Percentiles rank a stretch among this genome's conserved stretches.
Evolutionary conservation across 2,888 invertebrate genomes (phyloP).

Genomic region (Lasioglossum calceatum): DNA sequence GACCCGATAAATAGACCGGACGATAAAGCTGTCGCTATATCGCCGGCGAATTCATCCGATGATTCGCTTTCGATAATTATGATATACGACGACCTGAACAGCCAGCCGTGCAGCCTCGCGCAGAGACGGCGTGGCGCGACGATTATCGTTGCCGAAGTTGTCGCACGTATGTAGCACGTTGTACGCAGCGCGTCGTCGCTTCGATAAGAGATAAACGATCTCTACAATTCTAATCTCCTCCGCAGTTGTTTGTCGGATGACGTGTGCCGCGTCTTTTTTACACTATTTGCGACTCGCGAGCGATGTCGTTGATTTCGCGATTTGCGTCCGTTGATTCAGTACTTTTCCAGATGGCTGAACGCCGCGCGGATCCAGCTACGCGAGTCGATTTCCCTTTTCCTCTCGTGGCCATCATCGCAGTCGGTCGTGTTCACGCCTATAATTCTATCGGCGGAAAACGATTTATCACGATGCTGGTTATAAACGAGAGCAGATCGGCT

Average conservation of each 20-base stretch:
- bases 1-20: conserved; percentile 50
- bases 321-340: not conserved
- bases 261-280: not conserved
- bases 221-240: not conserved
- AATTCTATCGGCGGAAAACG: conserved; percentile 7
- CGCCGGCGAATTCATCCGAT: conserved; percentile 37
- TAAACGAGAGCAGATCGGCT: conserved; percentile 39
- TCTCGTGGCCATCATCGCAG: not conserved
- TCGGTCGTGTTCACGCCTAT: not conserved
- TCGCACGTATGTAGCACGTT: not conserved
- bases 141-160: not conserved
- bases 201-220: not conserved
- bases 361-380: not conserved
- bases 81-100: conserved; percentile 42
- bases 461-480: not conserved
- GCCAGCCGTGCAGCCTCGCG: not conserved
- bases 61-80: conserved; percentile 62
- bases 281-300: not conserved
- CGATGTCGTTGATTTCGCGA: not conserved
- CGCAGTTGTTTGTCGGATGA: not conserved
- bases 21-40: conserved; percentile 60
- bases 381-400: not conserved
- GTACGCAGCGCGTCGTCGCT: not conserved
- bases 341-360: conserved; percentile 4
- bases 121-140: not conserved